A percentile compares a stretch with the other conserved stretches of the same genome.
phyloP scores from a whole-genome alignment of 2,797 vertebrate species.

The Caiman crocodilus region DNA sequence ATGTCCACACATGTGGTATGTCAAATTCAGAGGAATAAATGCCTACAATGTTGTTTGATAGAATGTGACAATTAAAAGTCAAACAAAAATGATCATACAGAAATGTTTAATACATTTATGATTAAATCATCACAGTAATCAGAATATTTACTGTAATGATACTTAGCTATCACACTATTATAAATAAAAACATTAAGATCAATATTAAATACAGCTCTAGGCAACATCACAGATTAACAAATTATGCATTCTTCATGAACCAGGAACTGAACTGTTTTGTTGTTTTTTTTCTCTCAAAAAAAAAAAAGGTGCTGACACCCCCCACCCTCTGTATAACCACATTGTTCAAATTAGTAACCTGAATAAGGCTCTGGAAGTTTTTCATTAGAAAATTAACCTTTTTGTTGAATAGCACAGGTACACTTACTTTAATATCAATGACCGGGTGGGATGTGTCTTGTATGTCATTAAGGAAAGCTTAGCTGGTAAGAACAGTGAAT shows the following conservation, averaged over 20 bases:
- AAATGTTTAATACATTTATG: slow-evolving; percentile 82
- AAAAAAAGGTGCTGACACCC: slow-evolving; percentile 76
- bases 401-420: slow-evolving; percentile 70
- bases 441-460: slow-evolving; percentile 26
- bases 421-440: slow-evolving; percentile 30
- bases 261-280: slow-evolving; percentile 78
- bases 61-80: slow-evolving; percentile 57
- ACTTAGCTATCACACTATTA: slow-evolving; percentile 91
- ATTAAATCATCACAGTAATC: slow-evolving; percentile 91
- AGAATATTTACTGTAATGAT: slow-evolving; percentile 88
- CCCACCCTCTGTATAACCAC: slow-evolving; percentile 65
- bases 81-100: slow-evolving; percentile 76
- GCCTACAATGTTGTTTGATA: background rate
- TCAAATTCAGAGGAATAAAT: background rate
- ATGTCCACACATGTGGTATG: too few relatives aligned
- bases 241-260: slow-evolving; percentile 85
- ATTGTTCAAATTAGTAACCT: slow-evolving; percentile 54
- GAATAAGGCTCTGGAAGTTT: slow-evolving; percentile 74
- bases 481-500: slow-evolving; percentile 28
- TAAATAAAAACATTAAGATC: slow-evolving; percentile 89
- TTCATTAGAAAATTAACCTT: background rate
- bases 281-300: background rate
- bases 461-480: slow-evolving; percentile 50
- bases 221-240: slow-evolving; percentile 88
- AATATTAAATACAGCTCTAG: slow-evolving; percentile 90